Evolutionary conservation across 2,797 vertebrate genomes (phyloP).

Genomic region (Micromesistius poutassou): DNA sequence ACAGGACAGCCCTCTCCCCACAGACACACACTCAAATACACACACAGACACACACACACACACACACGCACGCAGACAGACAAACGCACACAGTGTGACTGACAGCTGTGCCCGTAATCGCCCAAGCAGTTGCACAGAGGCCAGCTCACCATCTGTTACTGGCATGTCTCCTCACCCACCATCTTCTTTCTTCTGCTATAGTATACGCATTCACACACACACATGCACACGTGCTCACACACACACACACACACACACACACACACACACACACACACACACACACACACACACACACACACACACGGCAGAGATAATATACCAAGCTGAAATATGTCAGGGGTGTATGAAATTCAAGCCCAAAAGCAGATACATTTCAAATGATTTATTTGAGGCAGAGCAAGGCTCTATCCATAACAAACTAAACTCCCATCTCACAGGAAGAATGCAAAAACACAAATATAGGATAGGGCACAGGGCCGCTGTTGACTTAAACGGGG

Average conservation of each 20-base stretch:
- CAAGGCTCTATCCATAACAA: too few species aligned
- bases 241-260: not conserved
- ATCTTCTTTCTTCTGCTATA: constrained; percentile 22
- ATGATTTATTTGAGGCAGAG: too few species aligned
- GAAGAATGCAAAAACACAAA: too few species aligned
- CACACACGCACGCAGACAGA: not conserved
- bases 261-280: not conserved
- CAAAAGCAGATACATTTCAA: too few species aligned
- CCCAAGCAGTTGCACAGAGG: constrained; percentile 58
- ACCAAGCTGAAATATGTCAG: not conserved
- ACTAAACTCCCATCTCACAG: too few species aligned
- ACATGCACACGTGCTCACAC: not conserved
- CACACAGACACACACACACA: constrained; percentile 13
- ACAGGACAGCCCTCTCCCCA: not conserved
- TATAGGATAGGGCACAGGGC: too few species aligned
- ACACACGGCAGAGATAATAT: not conserved
- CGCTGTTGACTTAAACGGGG: too few species aligned
- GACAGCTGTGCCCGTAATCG: constrained; percentile 75
- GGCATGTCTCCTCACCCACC: constrained; percentile 25
- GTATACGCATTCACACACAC: constrained; percentile 36
- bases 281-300: too few species aligned
- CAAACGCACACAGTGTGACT: constrained; percentile 46
- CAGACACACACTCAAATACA: constrained; percentile 9
- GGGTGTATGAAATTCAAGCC: too few species aligned
- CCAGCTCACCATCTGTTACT: constrained; percentile 69